Evolutionary conservation across 1,140 invertebrate species (phyloP).

Genomic region (Charaxes varanes): DNA sequence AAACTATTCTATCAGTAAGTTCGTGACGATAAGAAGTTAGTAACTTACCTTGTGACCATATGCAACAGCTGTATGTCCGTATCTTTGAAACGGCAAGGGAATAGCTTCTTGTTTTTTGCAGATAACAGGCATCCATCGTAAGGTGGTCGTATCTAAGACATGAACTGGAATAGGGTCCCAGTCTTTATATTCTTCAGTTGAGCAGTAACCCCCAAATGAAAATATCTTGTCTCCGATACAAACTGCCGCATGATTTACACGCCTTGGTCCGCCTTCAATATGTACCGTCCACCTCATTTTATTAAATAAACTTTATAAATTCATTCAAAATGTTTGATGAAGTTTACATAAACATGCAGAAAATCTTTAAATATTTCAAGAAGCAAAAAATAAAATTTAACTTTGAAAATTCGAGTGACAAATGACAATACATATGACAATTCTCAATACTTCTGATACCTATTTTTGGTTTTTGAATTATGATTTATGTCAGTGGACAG

Average conservation of each 20-base stretch:
- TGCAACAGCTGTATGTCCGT: conserved; percentile 91
- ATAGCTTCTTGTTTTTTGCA: conserved; percentile 35
- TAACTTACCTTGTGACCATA: conserved; percentile 83
- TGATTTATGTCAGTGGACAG: too few relatives aligned
- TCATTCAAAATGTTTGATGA: too few relatives aligned
- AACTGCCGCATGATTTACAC: conserved; percentile 94
- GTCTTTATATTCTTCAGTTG: conserved; percentile 77
- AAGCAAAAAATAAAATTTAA: too few relatives aligned
- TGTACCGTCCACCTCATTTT: conserved; percentile 83
- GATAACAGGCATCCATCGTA: conserved; percentile 73
- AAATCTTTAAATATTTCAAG: too few relatives aligned
- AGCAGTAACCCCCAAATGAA: conserved; percentile 94
- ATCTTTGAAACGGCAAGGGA: conserved; percentile 69
- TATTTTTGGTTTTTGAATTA: too few relatives aligned
- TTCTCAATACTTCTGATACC: too few relatives aligned
- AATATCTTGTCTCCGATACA: conserved; percentile 87
- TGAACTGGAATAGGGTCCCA: conserved; percentile 92
- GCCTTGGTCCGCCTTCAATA: conserved; percentile 86
- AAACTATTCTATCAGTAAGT: not conserved
- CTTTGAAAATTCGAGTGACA: too few relatives aligned
- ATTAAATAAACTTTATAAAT: conserved; percentile 10
- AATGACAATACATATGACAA: too few relatives aligned
- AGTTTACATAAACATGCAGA: too few relatives aligned
- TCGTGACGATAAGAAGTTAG: too few relatives aligned
- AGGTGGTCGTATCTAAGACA: conserved; percentile 85